Evolutionary conservation across 2,113 vertebrate species (phyloP).

Genomic region (Acanthochromis polyacanthus): DNA sequence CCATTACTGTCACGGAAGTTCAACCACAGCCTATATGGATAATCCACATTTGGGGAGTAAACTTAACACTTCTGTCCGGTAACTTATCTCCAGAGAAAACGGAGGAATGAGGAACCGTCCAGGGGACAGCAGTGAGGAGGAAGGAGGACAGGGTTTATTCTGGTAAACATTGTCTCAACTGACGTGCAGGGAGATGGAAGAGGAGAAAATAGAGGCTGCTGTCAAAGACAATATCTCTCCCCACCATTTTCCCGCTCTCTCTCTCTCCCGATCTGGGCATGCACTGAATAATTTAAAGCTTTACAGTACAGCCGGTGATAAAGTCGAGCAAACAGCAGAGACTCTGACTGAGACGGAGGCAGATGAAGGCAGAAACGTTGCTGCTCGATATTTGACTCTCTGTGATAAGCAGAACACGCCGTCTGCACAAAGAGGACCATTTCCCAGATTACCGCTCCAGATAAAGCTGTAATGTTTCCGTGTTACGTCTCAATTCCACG

Average conservation of each 20-base stretch:
- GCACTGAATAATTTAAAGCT: conserved; percentile 76
- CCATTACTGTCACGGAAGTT: conserved; percentile 7
- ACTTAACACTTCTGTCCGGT: conserved; percentile 11
- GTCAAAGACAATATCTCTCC: conserved; percentile 59
- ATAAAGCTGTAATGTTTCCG: conserved; percentile 30
- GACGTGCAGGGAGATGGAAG: conserved; percentile 63
- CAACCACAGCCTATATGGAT: not conserved
- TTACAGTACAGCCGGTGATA: conserved; percentile 69
- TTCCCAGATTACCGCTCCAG: conserved; percentile 37
- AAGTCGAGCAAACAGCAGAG: conserved; percentile 61
- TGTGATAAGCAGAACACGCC: conserved; percentile 49
- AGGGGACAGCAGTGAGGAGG: conserved; percentile 28
- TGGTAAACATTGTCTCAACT: conserved; percentile 60
- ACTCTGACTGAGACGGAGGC: conserved; percentile 48
- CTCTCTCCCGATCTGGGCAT: conserved; percentile 49
- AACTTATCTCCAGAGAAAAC: conserved; percentile 22
- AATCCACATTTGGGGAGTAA: conserved; percentile 26
- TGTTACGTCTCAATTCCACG: conserved; percentile 21
- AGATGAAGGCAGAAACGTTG: conserved; percentile 48
- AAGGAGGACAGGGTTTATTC: conserved; percentile 43
- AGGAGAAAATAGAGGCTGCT: conserved; percentile 61
- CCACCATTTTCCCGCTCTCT: not conserved
- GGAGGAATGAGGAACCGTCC: not conserved
- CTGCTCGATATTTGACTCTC: conserved; percentile 53
- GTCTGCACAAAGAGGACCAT: conserved; percentile 35